Percentiles rank a stretch among this genome's conserved stretches.
Conservation (phyloP, 2,888 invertebrate species). For the Drosophila diplacantha region DNA sequence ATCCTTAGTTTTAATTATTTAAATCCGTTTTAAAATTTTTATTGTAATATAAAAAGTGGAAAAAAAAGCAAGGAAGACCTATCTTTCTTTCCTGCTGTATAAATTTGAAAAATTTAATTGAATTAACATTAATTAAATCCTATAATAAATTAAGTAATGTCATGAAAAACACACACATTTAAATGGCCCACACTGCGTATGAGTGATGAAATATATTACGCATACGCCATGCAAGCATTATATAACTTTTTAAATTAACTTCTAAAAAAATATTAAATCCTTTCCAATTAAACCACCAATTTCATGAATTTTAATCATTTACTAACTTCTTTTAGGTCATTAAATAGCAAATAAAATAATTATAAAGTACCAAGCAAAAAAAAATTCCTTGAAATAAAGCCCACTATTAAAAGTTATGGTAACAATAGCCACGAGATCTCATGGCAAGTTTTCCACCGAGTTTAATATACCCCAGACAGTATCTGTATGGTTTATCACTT, state of each 20-base stretch:
- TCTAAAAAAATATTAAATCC: background rate
- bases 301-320: background rate
- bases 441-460: slow-evolving; percentile 8
- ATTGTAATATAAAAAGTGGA: background rate
- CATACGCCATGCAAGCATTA: background rate
- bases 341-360: background rate
- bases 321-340: background rate
- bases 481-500: slow-evolving; percentile 20
- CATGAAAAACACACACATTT: background rate
- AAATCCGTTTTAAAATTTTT: background rate
- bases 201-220: background rate
- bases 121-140: background rate
- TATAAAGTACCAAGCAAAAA: no score
- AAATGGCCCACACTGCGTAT: background rate
- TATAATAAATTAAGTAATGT: background rate
- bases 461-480: slow-evolving; percentile 27
- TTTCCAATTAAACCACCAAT: background rate
- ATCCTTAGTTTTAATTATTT: background rate
- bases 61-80: no score
- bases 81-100: no score
- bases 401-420: slow-evolving; percentile 2
- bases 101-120: background rate
- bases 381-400: background rate
- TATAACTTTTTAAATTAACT: background rate
- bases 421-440: slow-evolving; percentile 1